Evolutionary conservation across 2,888 invertebrate genomes (phyloP), one percentile per base, ranked within the genome.

Genomic region (Xestia c-nigrum): DNA sequence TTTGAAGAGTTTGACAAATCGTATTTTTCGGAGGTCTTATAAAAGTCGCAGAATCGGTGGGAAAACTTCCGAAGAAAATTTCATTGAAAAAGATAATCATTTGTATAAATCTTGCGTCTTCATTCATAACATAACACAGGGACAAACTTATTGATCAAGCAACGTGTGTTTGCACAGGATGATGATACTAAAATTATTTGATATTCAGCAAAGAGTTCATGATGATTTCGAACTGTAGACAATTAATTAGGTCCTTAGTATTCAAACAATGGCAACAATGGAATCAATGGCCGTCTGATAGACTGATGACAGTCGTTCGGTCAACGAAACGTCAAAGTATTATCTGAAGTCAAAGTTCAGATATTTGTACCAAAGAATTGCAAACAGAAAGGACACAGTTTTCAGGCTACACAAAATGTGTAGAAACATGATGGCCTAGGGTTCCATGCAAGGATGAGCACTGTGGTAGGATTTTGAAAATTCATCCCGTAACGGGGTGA

Each of bases 281-380:
- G 10, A 9, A 52, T 21, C 46, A 10, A 61, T 38, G 0, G 3
- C 40, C 12, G 3, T 47, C n/a, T 19, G 14, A 16, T 47, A 46
- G 1, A 57, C 14, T 19, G 19, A 6, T 71, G 73, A 72, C 72
- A 73, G 10, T 14, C 38, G 38, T 24, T 74, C 38, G 40, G 38
- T 57, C 72, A 38, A 5, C 4, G 19, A 5, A 67, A 46, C 65
- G 55, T 73, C 75, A 47, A 9, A 1, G 47, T 31, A 38, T 43
- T 65, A 76, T 77, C 77, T 24, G 31, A 74, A 55, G 78, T 67
- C 72, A 78, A 63, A 78, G 78, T 61, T 78, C 72, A 78, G 43
- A 43, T 63, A 40, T 63, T 40, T 21, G 16, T 43, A 24, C 43
- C 64, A 64, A 64, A 64, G 64, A 43, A 43, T 43, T n/a, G 7